Percentiles rank a stretch among this genome's conserved stretches.
Evolutionary conservation across 2,888 invertebrate species (phyloP).

Genomic region (Cryptocheilus praepositus): DNA sequence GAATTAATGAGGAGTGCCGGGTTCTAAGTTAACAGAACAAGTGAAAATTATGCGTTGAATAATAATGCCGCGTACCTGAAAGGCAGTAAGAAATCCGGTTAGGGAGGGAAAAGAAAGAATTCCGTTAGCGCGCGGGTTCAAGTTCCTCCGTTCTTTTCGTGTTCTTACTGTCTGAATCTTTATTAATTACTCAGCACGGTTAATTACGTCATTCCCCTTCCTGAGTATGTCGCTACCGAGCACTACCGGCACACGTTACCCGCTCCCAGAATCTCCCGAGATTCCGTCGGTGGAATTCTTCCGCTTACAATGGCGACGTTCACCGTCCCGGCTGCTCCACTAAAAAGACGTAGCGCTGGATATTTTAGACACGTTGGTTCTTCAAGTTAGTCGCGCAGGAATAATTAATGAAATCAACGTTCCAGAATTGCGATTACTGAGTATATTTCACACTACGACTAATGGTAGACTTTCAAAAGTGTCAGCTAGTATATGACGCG

Average conservation of each 20-base stretch:
- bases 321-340: constrained; percentile 18
- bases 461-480: too few species aligned
- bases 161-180: constrained; percentile 39
- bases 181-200: constrained; percentile 55
- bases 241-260: constrained; percentile 6
- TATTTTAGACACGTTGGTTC: too few species aligned
- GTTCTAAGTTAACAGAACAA: too few species aligned
- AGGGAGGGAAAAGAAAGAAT: constrained; percentile 3
- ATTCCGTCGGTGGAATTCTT: constrained; percentile 32
- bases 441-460: too few species aligned
- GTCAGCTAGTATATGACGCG: too few species aligned
- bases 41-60: too few species aligned
- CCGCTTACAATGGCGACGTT: constrained; percentile 30
- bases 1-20: too few species aligned
- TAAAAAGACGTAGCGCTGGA: too few species aligned
- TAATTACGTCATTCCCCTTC: constrained; percentile 55
- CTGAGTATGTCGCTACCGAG: constrained; percentile 33
- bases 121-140: not conserved
- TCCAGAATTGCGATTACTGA: too few species aligned
- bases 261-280: constrained; percentile 20
- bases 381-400: too few species aligned
- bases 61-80: too few species aligned
- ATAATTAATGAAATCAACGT: too few species aligned
- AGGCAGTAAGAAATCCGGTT: not conserved
- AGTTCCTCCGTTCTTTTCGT: not conserved